Conservation (phyloP, 1,140 invertebrate species). For the Ericerus pela region DNA sequence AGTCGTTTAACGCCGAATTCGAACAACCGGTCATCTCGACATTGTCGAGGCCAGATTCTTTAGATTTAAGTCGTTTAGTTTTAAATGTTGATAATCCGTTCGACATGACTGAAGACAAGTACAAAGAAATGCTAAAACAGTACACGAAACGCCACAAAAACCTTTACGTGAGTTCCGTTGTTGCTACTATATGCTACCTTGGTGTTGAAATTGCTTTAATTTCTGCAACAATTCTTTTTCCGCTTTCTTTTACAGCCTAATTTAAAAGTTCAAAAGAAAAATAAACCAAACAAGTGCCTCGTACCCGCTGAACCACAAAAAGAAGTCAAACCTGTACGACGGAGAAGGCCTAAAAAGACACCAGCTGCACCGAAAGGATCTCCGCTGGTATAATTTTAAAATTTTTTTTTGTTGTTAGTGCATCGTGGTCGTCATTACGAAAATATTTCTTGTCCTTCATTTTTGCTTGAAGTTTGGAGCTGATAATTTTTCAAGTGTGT, state of each 20-base stretch:
- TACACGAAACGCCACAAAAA: neutral
- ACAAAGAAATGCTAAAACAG: constrained; percentile 41
- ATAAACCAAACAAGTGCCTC: neutral
- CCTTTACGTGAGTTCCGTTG: neutral
- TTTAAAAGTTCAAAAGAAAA: constrained; percentile 5
- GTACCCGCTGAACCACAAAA: neutral
- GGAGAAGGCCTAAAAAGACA: neutral
- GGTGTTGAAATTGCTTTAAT: no score
- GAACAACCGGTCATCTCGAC: constrained; percentile 35
- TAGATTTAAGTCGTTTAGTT: constrained; percentile 34
- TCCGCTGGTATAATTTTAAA: neutral
- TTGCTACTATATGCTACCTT: neutral
- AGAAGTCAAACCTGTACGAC: neutral
- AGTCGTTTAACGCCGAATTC: constrained; percentile 37
- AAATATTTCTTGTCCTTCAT: no score
- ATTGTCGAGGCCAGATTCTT: constrained; percentile 29
- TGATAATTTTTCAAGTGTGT: no score
- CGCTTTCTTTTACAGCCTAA: neutral
- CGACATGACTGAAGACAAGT: constrained; percentile 51
- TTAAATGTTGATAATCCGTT: constrained; percentile 34
- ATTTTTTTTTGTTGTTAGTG: no score
- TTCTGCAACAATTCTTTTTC: neutral
- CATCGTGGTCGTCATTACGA: no score
- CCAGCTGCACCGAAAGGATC: neutral
- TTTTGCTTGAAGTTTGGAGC: no score